Evolutionary conservation across 2,113 vertebrate genomes (phyloP).

Genomic region (Accipiter virgatus): DNA sequence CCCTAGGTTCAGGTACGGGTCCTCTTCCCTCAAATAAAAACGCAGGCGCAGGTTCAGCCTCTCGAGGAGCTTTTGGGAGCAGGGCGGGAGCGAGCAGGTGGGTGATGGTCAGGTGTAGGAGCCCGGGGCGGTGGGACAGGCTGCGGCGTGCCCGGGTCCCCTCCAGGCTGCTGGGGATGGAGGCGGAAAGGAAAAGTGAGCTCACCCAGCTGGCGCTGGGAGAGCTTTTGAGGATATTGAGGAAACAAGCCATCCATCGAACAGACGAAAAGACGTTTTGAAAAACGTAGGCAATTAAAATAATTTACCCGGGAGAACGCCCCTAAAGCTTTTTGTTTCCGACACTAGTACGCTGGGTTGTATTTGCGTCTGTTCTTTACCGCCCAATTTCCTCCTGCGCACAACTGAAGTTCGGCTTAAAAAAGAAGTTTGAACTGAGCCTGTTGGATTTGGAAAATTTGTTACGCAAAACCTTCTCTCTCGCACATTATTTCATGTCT

Average conservation of each 20-base stretch:
- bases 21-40: background rate
- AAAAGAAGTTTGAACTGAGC: background rate
- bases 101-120: background rate
- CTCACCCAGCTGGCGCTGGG: background rate
- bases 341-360: background rate
- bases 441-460: background rate
- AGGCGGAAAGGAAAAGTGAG: rapidly evolving
- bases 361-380: background rate
- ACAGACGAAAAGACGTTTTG: background rate
- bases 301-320: background rate
- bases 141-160: background rate
- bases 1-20: background rate
- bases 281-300: background rate
- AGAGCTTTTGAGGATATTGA: background rate
- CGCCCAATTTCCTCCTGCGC: background rate
- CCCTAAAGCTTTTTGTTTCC: background rate
- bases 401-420: background rate
- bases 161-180: background rate
- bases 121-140: background rate
- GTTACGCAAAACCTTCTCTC: background rate
- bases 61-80: background rate
- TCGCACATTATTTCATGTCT: background rate
- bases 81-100: rapidly evolving
- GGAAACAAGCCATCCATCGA: rapidly evolving
- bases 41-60: rapidly evolving